phyloP scores from a whole-genome alignment of 2,888 invertebrate genomes.

The Apodemia zela region DNA sequence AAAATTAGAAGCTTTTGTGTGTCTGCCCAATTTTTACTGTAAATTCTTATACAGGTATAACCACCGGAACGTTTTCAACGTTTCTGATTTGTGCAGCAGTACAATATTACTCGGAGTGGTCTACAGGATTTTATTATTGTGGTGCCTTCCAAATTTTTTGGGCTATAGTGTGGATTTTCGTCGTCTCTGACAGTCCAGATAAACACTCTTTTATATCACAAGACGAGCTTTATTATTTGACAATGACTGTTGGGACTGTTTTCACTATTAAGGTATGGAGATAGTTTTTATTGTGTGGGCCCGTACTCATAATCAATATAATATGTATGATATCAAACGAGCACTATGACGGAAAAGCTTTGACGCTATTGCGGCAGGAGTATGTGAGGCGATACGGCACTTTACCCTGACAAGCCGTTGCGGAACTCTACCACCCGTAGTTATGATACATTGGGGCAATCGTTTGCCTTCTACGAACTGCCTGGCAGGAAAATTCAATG shows the following conservation, averaged over 20 bases:
- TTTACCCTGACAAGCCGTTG: no score
- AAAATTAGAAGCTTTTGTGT: no score
- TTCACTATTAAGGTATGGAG: constrained; percentile 60
- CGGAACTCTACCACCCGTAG: no score
- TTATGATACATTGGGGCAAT: no score
- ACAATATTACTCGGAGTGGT: constrained; percentile 82
- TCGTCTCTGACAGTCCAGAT: constrained; percentile 82
- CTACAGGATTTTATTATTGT: constrained; percentile 83
- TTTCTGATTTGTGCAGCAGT: constrained; percentile 83
- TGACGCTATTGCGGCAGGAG: no score
- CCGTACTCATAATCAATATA: no score
- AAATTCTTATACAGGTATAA: constrained; percentile 48
- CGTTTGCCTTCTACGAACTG: no score
- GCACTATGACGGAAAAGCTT: no score
- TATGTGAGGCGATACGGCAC: no score
- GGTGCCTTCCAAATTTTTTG: constrained; percentile 77
- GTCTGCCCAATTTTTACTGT: no score
- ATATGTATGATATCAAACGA: no score
- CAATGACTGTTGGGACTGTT: constrained; percentile 73
- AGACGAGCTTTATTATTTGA: constrained; percentile 81
- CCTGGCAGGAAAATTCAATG: no score
- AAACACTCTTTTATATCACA: constrained; percentile 80
- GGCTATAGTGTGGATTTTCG: constrained; percentile 75
- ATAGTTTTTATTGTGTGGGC: background rate
- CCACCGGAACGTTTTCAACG: constrained; percentile 82